Percentiles rank a stretch among this genome's conserved stretches.
Evolutionary conservation across 2,113 vertebrate genomes (phyloP).

Genomic region (Zosterops lateralis): DNA sequence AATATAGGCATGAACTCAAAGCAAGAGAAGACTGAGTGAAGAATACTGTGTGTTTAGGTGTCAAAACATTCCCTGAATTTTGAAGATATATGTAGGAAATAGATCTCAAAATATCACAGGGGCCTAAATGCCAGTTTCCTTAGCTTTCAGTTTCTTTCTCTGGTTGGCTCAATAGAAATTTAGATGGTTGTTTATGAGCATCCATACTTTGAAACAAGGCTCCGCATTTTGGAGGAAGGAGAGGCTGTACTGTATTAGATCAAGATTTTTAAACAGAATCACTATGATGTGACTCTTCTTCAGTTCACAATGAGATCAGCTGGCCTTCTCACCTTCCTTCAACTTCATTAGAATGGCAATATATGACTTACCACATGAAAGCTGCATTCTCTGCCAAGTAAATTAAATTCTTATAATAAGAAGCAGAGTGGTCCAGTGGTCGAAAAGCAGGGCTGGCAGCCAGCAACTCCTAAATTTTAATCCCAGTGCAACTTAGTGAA

Average conservation of each 20-base stretch:
- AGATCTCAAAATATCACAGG: background rate
- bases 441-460: background rate
- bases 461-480: constrained; percentile 58
- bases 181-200: background rate
- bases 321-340: constrained; percentile 23
- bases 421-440: constrained; percentile 20
- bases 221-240: background rate
- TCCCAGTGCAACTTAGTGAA: constrained; percentile 29
- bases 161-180: background rate
- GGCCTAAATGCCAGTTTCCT: background rate
- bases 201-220: background rate
- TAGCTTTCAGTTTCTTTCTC: background rate
- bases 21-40: background rate
- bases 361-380: constrained; percentile 11
- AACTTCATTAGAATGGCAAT: constrained; percentile 13
- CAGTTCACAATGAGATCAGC: background rate
- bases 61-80: background rate
- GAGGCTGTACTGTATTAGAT: background rate
- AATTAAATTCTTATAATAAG: constrained; percentile 56
- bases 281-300: background rate
- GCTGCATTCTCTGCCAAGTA: constrained; percentile 38
- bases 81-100: background rate
- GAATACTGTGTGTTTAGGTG: background rate
- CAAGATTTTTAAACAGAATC: background rate
- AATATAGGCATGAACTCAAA: background rate